Evolutionary conservation across 2,113 vertebrate genomes (phyloP), one percentile per base, ranked within the genome.

Genomic region (Paedocypris sp.): DNA sequence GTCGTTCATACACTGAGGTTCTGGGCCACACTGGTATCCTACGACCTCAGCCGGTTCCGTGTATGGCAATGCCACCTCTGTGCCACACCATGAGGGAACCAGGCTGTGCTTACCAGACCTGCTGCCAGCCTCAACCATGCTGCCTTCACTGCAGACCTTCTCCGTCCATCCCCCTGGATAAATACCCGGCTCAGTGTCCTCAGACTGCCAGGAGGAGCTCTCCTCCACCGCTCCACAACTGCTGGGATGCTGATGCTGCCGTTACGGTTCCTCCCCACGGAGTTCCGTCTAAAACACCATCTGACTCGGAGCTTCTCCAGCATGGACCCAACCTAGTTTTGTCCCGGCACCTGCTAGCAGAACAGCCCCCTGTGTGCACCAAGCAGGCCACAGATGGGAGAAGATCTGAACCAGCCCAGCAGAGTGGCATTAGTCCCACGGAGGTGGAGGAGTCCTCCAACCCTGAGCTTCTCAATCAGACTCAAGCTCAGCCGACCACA

Each of bases 141-240:
- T 95, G 92, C 47, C 82, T 90, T 0, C 91, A 84, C 60, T 88
- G 89, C 65, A 80, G 73, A 68, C 28, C 57, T 66, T 2, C 3
- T 60, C 6, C 84, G 15, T 57, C 81, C 25, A 83, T 81, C 49
- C 73, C 78, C 10, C 68, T 84, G 60, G 74, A 82, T 16, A 19
- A 80, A 43, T 80, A 80, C 68, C 20, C 84, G 23, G 74, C 76
- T 32, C 79, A 70, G 36, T 76, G 68, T 68, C 64, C 62, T 48
- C 52, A 15, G 70, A 68, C 73, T 43, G 73, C 16, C 49, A 79
- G 70, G 64, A 60, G 64, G 59, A 73, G 36, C 48, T 71, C 78
- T 5, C 58, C 74, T 51, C 72, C 62, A 1, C 43, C 7, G 36
- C 76, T 68, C 38, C 82, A 76, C 73, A 75, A 70, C 45, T 73